Conservation (phyloP, 2,113 vertebrate species). For the Microtus pennsylvanicus region DNA sequence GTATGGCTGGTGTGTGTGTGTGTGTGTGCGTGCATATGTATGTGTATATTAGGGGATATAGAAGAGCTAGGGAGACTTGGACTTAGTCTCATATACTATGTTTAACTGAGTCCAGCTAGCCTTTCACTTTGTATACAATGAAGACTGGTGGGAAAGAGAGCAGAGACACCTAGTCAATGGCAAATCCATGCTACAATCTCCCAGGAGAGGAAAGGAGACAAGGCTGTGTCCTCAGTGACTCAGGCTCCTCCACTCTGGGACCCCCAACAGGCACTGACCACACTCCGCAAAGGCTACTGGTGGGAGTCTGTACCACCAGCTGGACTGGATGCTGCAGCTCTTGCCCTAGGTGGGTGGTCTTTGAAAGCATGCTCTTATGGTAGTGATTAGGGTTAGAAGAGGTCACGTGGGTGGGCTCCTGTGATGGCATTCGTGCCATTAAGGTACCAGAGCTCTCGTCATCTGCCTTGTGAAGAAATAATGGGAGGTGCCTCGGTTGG, state of each 20-base stretch:
- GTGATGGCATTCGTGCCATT: background rate
- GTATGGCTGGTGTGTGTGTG: no score
- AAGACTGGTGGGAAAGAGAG: background rate
- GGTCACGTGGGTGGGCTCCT: background rate
- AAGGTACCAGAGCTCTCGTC: background rate
- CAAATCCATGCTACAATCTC: rapidly evolving
- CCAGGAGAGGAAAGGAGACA: no score
- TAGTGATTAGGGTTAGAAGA: background rate
- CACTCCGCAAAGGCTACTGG: background rate
- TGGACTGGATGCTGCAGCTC: background rate
- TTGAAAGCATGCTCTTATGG: background rate
- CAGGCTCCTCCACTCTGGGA: rapidly evolving
- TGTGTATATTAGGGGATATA: no score
- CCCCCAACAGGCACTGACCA: background rate
- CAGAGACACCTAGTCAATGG: background rate
- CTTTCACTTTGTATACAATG: no score
- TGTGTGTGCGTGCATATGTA: no score
- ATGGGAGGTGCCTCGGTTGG: background rate
- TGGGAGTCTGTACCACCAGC: no score
- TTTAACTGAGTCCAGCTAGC: background rate
- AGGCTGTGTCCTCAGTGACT: background rate
- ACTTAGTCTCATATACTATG: no score
- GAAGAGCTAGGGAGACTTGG: background rate
- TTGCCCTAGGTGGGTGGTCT: rapidly evolving
- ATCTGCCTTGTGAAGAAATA: background rate